Evolutionary conservation across 1,140 invertebrate genomes (phyloP).

Genomic region (Cheumatopsyche charites): DNA sequence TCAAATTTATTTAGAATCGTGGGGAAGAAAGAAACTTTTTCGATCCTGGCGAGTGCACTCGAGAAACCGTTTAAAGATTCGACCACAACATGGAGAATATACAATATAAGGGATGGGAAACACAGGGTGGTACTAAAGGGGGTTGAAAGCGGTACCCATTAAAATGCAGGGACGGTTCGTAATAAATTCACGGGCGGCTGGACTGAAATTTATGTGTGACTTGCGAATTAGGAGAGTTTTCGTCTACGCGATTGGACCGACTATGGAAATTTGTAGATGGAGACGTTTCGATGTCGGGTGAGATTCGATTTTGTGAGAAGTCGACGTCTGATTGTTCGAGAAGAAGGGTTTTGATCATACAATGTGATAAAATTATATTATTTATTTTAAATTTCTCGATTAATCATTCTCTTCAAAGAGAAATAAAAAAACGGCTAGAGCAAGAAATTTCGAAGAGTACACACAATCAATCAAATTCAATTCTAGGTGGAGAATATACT

Average conservation of each 20-base stretch:
- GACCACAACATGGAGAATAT: constrained; percentile 30
- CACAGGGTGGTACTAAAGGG: constrained; percentile 2
- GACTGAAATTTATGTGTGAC: constrained; percentile 28
- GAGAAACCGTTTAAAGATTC: constrained; percentile 39
- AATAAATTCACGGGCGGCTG: constrained; percentile 35
- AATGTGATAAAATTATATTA: no score
- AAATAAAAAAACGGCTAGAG: no score
- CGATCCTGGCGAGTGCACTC: constrained; percentile 41
- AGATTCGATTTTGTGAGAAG: neutral
- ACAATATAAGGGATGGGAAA: no score
- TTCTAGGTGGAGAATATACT: no score
- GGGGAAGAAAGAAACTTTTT: constrained; percentile 37
- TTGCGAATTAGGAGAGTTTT: constrained; percentile 25
- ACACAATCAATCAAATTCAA: no score
- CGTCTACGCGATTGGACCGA: constrained; percentile 18
- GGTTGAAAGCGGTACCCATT: neutral
- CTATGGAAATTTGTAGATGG: neutral
- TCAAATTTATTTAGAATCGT: constrained; percentile 22
- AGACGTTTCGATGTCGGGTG: neutral
- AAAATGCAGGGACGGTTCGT: constrained; percentile 34
- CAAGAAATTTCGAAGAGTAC: no score
- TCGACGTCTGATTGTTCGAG: neutral
- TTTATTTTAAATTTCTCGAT: no score
- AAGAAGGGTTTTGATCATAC: no score
- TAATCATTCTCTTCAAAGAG: no score